Evolutionary conservation across 2,113 vertebrate genomes (phyloP), one percentile per base, ranked within the genome.

Genomic region (Nematolebias whitei): DNA sequence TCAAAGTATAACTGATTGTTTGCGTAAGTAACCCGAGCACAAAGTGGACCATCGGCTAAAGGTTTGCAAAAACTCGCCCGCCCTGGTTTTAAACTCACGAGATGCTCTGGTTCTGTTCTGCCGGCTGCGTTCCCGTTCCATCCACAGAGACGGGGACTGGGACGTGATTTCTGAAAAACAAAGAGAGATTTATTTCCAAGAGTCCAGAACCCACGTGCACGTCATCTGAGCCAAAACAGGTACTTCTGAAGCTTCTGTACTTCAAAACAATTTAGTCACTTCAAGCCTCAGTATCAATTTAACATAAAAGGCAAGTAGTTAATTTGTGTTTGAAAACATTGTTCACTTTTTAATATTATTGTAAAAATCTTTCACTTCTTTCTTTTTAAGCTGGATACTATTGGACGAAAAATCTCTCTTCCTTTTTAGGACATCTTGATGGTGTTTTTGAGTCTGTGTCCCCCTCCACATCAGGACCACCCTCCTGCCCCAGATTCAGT

Each of bases 141-240:
- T 96, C 96, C 96, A 98, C 48, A 99, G 93, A 0, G 95, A 97
- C 18, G 97, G 97, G 68, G 96, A 98, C 65, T 95, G 96, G 57
- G 95, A 95, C 49, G 93, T 95, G 24, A 96, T 94, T 85, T 98
- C 97, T 98, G 84, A 67, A 38, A 74, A 73, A 77, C 80, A 77
- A 16, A 68, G 52, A 76, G 57, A 67, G 51, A 59, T 73, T 86
- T 78, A 58, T 81, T 82, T 76, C 56, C 32, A 47, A 63, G 64
- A 75, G 68, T 72, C 22, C 20, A 72, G 79, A 80, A 81, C 76
- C 80, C 58, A 71, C 61, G 50, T 19, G 13, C 62, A 64, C 51
- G 68, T 72, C 45, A 65, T 73, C 2, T 20, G 55, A 76, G 71
- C 55, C 71, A 76, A 77, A 79, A 49, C 63, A 52, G 49, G 66